These are phyloP conservation scores for Brachyhypopomus gauderio DNA, from an alignment of 2,113 vertebrate genomes.

Conservation along the genomic window DNA sequence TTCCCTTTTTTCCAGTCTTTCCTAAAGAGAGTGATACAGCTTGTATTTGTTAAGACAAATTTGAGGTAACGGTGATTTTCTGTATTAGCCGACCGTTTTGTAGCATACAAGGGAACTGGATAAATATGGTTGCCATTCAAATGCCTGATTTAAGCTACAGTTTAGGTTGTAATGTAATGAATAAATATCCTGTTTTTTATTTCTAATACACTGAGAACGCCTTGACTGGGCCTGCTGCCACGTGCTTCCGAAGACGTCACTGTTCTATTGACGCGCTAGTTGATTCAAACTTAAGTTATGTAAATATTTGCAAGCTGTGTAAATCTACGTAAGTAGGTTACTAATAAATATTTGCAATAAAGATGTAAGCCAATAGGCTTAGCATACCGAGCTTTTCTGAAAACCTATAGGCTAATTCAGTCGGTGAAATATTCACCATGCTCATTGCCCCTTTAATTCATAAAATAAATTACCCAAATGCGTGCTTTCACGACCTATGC, in stretches of 20 bases:
- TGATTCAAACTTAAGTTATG: no score
- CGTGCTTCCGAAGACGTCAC: neutral
- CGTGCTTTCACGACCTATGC: slow-evolving; percentile 7
- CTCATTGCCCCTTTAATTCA: neutral
- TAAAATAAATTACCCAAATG: slow-evolving; percentile 2
- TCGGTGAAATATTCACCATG: neutral
- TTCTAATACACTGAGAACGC: neutral
- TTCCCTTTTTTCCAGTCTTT: neutral
- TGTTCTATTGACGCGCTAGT: neutral
- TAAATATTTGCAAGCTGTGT: no score
- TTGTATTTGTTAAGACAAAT: neutral
- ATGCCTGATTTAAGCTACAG: neutral
- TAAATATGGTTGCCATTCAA: neutral
- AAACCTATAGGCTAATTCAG: neutral
- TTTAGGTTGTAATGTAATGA: neutral
- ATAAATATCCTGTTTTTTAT: neutral
- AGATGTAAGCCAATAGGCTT: no score
- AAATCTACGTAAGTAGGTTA: no score
- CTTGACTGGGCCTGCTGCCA: neutral
- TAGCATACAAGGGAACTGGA: neutral
- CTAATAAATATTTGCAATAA: no score
- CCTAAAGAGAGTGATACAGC: neutral
- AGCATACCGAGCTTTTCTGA: neutral
- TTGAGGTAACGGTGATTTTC: neutral
- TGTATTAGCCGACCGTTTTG: neutral